Base-by-base conservation (phyloP, 2,888 invertebrate genomes). In the Aleiodes leptofemur region DNA sequence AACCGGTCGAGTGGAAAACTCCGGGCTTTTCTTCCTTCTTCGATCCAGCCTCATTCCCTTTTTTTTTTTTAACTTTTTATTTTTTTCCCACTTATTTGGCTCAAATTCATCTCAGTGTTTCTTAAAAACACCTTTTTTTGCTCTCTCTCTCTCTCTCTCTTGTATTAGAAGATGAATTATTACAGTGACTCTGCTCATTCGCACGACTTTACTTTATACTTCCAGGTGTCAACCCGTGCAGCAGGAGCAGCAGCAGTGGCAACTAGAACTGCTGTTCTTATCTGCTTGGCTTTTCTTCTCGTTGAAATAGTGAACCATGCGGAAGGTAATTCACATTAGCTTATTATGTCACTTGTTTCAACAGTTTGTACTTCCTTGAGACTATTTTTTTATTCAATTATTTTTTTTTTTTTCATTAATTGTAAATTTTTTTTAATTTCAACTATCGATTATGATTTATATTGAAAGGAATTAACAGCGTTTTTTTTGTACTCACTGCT, bases 271-370 rank as follows among this genome's bases (percentile, higher is more conserved):
- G 81, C 82, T 74, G 83, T 82, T 69, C 78, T 85, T 79, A 76
- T 85, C 78, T 88, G 85, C 79, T 80, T 87, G 79, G 81, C 83
- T 69, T 78, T 87, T 66, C 72, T 87, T 56, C 79, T 88, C 69
- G 70, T 85, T 66, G 84, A 82, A 74, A 79, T 84, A 61, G 80
- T 84, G 61, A 84, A 87, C 70, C 83, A 88, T 81, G 83, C 85
- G 73, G 88, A 89, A 86, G 89, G 89, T 89, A 83, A 76, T 66
- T 34, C 51, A 66, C 48, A 66, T 73, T 73, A 66, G 34, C 31
- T 31, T 51, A 66, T 72, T 51, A 61, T 56, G 56, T 72, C 64
- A 51, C 31, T 43, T 14, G n/a, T 61, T 64, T 64, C 13, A 43
- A 64, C 64, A 43, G n/a, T 14, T 38, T 56, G n/a, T 43, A 48